phyloP scores from a whole-genome alignment of 2,888 invertebrate genomes.

The Clitarchus hookeri region DNA sequence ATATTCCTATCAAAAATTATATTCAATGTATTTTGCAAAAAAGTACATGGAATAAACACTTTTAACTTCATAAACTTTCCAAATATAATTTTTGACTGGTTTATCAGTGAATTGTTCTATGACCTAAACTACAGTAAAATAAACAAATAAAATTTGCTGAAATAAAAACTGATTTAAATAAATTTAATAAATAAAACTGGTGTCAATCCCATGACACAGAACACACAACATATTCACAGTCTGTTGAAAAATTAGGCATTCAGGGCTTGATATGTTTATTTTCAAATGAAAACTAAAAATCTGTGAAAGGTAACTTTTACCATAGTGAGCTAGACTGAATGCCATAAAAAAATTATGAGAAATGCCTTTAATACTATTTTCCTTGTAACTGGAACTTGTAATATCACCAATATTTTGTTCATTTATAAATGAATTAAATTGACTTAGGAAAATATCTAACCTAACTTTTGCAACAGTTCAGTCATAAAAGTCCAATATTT shows the following conservation, averaged over 20 bases:
- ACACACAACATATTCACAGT: neutral
- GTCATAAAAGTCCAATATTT: neutral
- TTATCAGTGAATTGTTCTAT: neutral
- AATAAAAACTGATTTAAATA: neutral
- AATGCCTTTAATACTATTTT: neutral
- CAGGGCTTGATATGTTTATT: neutral
- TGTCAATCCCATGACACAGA: no score
- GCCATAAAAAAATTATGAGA: slow-evolving; percentile 1
- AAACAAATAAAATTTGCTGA: neutral
- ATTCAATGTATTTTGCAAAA: no score
- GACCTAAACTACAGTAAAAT: neutral
- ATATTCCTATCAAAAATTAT: no score
- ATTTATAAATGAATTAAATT: neutral
- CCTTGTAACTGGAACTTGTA: slow-evolving; percentile 2
- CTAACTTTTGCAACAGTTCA: slow-evolving; percentile 14
- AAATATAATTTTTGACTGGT: no score
- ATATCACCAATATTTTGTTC: slow-evolving; percentile 2
- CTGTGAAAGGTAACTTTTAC: neutral
- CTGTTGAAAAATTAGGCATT: neutral
- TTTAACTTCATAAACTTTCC: no score
- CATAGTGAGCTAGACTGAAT: neutral
- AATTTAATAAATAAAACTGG: neutral
- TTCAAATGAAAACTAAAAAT: neutral
- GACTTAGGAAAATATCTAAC: slow-evolving; percentile 6
- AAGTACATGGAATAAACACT: no score